A percentile compares a stretch with the other conserved stretches of the same genome.
phyloP scores from a whole-genome alignment of 1,140 invertebrate genomes.

The Leptopilina boulardi region DNA sequence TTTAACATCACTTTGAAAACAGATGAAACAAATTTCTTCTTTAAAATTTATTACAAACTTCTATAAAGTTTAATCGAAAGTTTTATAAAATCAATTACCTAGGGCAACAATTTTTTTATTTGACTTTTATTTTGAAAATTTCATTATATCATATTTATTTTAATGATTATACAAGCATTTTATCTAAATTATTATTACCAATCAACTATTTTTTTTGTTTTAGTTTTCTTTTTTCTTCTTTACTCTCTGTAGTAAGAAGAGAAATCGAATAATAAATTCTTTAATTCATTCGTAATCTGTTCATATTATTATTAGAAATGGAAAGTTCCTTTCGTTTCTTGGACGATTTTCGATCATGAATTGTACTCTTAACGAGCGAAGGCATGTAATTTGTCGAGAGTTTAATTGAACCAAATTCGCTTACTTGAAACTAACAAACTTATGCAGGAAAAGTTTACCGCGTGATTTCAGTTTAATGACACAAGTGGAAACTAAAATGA shows the following conservation, averaged over 20 bases:
- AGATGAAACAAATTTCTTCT: background rate
- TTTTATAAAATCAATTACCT: background rate
- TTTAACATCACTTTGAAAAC: background rate
- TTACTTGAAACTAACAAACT: background rate
- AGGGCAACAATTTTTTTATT: background rate
- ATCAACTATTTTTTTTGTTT: background rate
- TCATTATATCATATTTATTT: background rate
- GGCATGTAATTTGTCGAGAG: background rate
- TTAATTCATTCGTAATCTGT: background rate
- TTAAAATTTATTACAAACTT: background rate
- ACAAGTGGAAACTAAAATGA: too few species aligned
- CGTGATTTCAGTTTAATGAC: too few species aligned
- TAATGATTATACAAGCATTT: background rate
- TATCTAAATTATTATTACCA: background rate
- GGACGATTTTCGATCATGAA: background rate
- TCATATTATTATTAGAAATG: conserved; percentile 23
- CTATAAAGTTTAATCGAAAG: background rate
- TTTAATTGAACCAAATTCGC: conserved; percentile 3
- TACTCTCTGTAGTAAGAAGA: background rate
- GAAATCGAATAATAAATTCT: background rate
- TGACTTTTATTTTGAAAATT: background rate
- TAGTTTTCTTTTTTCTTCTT: background rate
- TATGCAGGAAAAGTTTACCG: background rate
- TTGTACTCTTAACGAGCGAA: background rate
- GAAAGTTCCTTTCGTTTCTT: conserved; percentile 13